A percentile compares a stretch with the other conserved stretches of the same genome.
These are phyloP conservation scores for Hesperia comma DNA, from an alignment of 2,888 invertebrate species.

Conservation along the genomic window DNA sequence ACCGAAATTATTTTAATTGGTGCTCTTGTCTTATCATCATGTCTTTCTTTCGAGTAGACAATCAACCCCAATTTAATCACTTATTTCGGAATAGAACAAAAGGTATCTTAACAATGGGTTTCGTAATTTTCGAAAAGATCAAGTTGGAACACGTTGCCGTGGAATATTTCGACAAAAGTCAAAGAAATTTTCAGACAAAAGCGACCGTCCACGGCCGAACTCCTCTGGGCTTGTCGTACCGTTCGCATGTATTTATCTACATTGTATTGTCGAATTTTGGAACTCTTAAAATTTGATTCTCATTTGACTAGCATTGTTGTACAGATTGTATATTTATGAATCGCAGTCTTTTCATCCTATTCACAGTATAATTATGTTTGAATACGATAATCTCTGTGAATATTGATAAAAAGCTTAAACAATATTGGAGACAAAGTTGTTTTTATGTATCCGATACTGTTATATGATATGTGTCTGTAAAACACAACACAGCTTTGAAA, in stretches of 20 bases:
- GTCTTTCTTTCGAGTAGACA: background rate
- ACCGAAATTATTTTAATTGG: background rate
- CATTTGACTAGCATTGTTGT: slow-evolving; percentile 30
- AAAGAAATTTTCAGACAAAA: slow-evolving; percentile 30
- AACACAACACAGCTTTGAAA: no score
- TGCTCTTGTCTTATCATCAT: background rate
- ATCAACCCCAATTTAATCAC: slow-evolving; percentile 2
- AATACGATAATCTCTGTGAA: no score
- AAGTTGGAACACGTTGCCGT: slow-evolving; percentile 5
- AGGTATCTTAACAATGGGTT: slow-evolving; percentile 11
- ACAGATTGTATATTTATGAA: background rate
- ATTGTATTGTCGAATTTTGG: slow-evolving; percentile 20
- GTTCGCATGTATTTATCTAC: slow-evolving; percentile 19
- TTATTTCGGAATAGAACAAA: slow-evolving; percentile 20
- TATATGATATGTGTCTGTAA: no score
- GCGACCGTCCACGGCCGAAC: slow-evolving; percentile 12
- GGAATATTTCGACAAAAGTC: slow-evolving; percentile 17
- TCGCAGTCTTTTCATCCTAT: background rate
- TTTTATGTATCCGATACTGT: no score
- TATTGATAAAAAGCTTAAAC: no score
- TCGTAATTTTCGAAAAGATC: slow-evolving; percentile 23
- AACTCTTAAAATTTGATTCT: slow-evolving; percentile 27
- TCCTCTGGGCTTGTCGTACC: slow-evolving; percentile 7
- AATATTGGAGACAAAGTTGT: no score
- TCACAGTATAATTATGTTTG: no score